Evolutionary conservation across 2,888 invertebrate genomes (phyloP), one percentile per base, ranked within the genome.

Genomic region (Exephanes ischioxanthus): DNA sequence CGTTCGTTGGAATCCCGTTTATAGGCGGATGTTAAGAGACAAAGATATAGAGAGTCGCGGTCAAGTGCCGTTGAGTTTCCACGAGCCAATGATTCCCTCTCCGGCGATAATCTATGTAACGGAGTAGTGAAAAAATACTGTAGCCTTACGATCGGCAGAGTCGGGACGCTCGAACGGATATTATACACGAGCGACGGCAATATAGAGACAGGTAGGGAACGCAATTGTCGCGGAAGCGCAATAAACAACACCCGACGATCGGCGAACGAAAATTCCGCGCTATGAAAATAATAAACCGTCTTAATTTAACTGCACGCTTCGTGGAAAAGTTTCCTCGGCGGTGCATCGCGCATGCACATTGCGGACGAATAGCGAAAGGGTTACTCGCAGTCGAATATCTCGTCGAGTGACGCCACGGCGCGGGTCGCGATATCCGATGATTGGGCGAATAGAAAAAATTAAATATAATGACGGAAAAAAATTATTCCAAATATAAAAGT

Each of bases 201-300:
- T 58, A 30, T 22, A 7, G 37, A 33, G 19, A 30, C 26, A 37
- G 51, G 19, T 33, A 51, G 37, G 1, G 48, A 19, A 72, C 37
- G 71, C 73, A 78, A 78, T 78, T 73, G 58, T 51, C 66, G 48
- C 68, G 68, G 67, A 83, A 83, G 78, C 51, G 26, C 63, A 72
- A 77, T 75, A 55, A 80, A 84, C 41, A 41, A 67, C 41, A 67
- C 66, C 37, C 41, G 41, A 67, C 16, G 51, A 16, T 14, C 1
- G n/a, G 26, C 51, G 19, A 48, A 26, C 26, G 19, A 19, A 45
- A 66, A 26, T 51, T 16, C 58, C 45, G 67, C 48, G n/a, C 30
- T 75, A 75, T 11, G n/a, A 70, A 45, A 75, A 75, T 53, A 70
- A 70, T 75, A 63, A 76, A 61, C 41, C 22, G 41, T 79, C 67